Evolutionary conservation across 2,797 vertebrate genomes (phyloP).

Genomic region (Falco peregrinus): DNA sequence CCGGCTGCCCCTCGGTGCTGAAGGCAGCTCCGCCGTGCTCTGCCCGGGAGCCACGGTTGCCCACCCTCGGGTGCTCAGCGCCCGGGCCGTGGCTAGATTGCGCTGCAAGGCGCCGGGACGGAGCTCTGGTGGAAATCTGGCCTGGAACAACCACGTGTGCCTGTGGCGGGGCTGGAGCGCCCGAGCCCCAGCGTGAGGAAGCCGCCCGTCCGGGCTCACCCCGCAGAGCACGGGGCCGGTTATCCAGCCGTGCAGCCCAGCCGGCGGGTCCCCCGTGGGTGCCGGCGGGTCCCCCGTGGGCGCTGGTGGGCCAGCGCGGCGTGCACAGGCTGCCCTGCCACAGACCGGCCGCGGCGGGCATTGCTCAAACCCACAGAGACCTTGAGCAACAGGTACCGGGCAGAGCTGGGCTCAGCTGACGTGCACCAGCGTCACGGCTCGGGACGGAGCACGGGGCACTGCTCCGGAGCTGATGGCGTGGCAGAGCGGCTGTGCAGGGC

Average conservation of each 20-base stretch:
- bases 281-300: neutral
- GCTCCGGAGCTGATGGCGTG: rapidly evolving
- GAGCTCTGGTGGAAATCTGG: neutral
- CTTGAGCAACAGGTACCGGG: neutral
- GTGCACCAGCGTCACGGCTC: rapidly evolving
- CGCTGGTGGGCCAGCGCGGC: rapidly evolving
- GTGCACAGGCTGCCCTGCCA: neutral
- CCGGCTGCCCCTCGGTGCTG: neutral
- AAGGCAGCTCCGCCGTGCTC: neutral
- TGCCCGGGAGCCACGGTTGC: neutral
- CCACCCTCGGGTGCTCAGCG: rapidly evolving
- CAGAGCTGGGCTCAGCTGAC: neutral
- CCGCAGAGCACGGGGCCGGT: neutral
- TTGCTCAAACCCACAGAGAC: neutral
- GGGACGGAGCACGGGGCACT: neutral
- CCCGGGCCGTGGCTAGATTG: neutral
- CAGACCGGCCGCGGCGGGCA: neutral
- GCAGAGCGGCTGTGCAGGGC: no score
- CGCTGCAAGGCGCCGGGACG: rapidly evolving
- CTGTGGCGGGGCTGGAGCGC: rapidly evolving
- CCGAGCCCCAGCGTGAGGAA: rapidly evolving
- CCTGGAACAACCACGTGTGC: neutral
- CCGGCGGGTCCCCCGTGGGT: rapidly evolving
- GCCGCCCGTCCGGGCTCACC: rapidly evolving
- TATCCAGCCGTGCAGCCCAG: neutral